Percentiles rank a stretch among this genome's conserved stretches.
Evolutionary conservation across 2,797 vertebrate genomes (phyloP).

Genomic region (Smutsia gigantea): DNA sequence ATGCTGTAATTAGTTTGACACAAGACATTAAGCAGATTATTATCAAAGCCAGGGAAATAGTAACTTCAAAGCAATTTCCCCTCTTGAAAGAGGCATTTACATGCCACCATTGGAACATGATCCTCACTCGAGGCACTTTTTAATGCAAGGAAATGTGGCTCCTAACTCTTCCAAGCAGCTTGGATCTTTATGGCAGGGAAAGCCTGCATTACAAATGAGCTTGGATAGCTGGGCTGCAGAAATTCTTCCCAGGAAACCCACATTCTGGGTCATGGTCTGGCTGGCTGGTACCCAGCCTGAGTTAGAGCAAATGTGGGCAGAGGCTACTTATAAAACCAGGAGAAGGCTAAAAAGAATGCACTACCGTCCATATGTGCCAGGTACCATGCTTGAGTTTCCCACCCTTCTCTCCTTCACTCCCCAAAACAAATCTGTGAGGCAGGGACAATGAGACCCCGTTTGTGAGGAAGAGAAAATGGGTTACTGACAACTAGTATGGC

Average conservation of each 20-base stretch:
- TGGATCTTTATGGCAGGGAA: neutral
- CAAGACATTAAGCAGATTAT: conserved; percentile 84
- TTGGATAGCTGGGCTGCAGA: neutral
- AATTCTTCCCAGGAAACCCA: neutral
- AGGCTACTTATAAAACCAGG: no score
- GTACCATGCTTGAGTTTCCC: neutral
- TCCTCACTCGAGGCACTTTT: conserved; percentile 39
- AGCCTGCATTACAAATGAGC: neutral
- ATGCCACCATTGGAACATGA: fast-evolving
- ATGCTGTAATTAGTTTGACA: conserved; percentile 83
- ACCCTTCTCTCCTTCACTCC: neutral
- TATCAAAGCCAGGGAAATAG: conserved; percentile 81
- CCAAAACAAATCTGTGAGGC: neutral
- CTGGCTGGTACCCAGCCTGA: neutral
- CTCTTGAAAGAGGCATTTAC: conserved; percentile 60
- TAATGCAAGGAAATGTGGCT: neutral
- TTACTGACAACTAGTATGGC: neutral
- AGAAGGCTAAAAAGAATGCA: no score
- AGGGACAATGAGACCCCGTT: neutral
- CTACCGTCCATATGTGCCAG: fast-evolving
- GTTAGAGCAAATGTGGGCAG: neutral
- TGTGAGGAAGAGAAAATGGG: neutral
- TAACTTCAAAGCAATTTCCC: conserved; percentile 77
- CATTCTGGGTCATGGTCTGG: neutral
- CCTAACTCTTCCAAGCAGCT: neutral